A percentile compares a stretch with the other conserved stretches of the same genome.
phyloP scores from a whole-genome alignment of 1,140 invertebrate genomes.

The Habropoda laboriosa region DNA sequence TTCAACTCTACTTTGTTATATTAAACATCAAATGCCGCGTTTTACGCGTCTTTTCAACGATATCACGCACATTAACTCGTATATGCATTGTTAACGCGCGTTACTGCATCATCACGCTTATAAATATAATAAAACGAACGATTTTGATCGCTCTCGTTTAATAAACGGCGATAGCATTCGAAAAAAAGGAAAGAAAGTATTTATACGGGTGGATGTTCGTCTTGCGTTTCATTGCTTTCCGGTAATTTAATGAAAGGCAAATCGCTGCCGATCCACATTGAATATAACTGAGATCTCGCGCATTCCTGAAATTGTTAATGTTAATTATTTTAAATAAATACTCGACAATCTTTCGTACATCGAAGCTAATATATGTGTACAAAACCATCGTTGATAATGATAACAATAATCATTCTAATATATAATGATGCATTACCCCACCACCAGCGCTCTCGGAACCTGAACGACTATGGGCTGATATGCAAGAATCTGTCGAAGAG shows the following conservation, averaged over 20 bases:
- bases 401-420: conserved; percentile 16
- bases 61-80: conserved; percentile 27
- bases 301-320: conserved; percentile 73
- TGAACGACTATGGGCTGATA: conserved; percentile 84
- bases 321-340: neutral
- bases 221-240: conserved; percentile 78
- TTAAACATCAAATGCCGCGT: conserved; percentile 12
- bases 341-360: neutral
- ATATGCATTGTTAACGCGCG: conserved; percentile 43
- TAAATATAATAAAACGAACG: conserved; percentile 25
- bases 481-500: conserved; percentile 85
- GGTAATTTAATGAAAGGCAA: conserved; percentile 82
- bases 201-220: conserved; percentile 77
- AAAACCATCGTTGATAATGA: neutral
- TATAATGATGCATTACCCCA: conserved; percentile 75
- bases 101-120: neutral
- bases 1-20: conserved; percentile 39
- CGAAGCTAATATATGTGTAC: neutral
- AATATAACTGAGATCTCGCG: conserved; percentile 81
- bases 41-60: conserved; percentile 17
- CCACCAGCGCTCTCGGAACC: conserved; percentile 82
- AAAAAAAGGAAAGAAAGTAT: conserved; percentile 25
- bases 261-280: conserved; percentile 83
- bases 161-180: neutral
- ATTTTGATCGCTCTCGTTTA: conserved; percentile 23